Base-by-base conservation (phyloP, 1,140 invertebrate species). In the Zaprionus lachaisei region DNA sequence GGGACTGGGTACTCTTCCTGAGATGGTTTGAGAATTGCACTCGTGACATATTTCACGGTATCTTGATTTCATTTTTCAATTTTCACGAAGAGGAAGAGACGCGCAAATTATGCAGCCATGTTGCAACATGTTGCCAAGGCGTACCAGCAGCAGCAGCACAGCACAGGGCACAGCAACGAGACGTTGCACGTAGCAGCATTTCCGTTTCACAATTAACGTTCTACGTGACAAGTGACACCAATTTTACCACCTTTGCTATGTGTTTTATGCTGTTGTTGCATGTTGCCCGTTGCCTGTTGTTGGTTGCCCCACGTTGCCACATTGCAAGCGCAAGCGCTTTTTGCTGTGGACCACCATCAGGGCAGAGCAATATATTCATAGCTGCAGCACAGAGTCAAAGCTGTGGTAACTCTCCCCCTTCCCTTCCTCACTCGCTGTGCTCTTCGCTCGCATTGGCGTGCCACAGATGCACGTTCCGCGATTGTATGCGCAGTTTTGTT, bases 191-290 rank as follows among this genome's bases (percentile, higher is more conserved):
- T 67, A 73, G 84, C 75, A 89, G 70, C 85, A 90, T 89, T 89
- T 89, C 85, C 85, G 86, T 89, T 91, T 90, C 80, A 87, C 86
- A 91, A 91, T 91, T 90, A 91, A 91, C 86, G 83, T 89, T 89
- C 85, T 91, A 91, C 86, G 89, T 92, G 89, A 91, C 89, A 91
- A 92, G 89, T 91, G 89, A 91, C 89, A 91, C 90, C 90, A 90
- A 91, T 92, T 91, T 90, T 91, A 89, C 85, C 89, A 91, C 89
- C 90, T 91, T 81, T 76, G 69, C 76, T 81, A 77, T 84, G 73
- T 80, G 75, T 77, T 77, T 77, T 77, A 77, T 77, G 76, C 61
- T 57, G 62, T 51, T 78, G 74, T 72, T 34, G 51, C 34, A 28
- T 55, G 44, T 72, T 26, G 54, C 54, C 15, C 20, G 54, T 56